Conservation (phyloP, 2,797 vertebrate genomes). For the Sebastes itinus region DNA sequence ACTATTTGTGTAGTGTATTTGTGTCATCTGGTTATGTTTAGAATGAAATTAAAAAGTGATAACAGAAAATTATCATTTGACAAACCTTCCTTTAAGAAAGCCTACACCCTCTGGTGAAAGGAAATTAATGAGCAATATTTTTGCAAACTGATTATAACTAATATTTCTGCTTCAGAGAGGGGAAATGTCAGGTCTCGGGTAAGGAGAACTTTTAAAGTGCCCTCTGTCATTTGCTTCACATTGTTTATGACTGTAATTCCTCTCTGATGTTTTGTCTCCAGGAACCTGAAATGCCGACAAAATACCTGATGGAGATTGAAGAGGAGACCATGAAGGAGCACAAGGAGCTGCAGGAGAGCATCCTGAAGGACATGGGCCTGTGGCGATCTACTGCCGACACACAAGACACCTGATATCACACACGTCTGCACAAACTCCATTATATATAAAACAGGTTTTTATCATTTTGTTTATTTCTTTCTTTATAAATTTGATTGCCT, state of each 20-base stretch:
- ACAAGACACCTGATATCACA: conserved; percentile 26
- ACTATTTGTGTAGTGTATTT: not conserved
- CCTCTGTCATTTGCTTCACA: not conserved
- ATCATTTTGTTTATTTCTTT: not conserved
- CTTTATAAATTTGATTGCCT: not conserved
- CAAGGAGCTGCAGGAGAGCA: conserved; percentile 68
- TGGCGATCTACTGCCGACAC: not conserved
- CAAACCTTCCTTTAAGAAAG: not conserved
- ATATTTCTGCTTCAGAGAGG: not conserved
- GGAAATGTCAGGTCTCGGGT: not conserved
- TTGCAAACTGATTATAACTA: not conserved
- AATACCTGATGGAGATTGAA: conserved; percentile 64
- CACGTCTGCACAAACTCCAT: not conserved
- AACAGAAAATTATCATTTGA: not conserved
- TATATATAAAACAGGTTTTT: not conserved
- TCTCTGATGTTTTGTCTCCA: conserved; percentile 45
- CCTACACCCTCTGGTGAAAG: not conserved
- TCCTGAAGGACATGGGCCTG: conserved; percentile 67
- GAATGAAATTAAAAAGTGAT: not conserved
- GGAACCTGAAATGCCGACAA: conserved; percentile 44
- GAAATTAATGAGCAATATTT: not conserved
- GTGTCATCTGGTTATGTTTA: not conserved
- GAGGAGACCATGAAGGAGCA: conserved; percentile 67
- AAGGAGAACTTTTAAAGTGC: not conserved
- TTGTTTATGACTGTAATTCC: not conserved